phyloP scores from a whole-genome alignment of 2,888 invertebrate species.

The Nipponacmea schrenckii region DNA sequence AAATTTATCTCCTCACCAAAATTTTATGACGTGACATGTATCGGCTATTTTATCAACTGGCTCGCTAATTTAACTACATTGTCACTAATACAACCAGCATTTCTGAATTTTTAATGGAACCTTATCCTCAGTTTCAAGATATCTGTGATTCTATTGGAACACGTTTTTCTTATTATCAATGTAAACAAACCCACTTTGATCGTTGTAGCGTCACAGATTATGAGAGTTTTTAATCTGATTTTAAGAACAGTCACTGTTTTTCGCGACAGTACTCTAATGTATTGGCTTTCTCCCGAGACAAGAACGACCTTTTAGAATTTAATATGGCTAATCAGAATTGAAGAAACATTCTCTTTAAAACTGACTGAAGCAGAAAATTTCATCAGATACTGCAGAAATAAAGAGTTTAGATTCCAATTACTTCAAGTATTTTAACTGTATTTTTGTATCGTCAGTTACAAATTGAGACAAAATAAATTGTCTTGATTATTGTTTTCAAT shows the following conservation, averaged over 20 bases:
- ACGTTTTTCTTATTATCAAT: not conserved
- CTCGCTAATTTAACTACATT: no score
- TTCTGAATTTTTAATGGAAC: no score
- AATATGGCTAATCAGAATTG: no score
- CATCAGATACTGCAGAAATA: not conserved
- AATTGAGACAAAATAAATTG: no score
- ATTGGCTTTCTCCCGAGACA: slow-evolving; percentile 2
- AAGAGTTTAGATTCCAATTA: not conserved
- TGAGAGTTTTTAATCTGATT: not conserved
- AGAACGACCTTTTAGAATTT: not conserved
- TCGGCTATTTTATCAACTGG: no score
- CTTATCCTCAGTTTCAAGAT: no score
- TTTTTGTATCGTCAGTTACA: no score
- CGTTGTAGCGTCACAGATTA: not conserved
- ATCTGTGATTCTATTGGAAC: not conserved
- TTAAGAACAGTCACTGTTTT: not conserved
- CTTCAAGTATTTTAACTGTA: not conserved
- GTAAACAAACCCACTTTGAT: slow-evolving; percentile 1
- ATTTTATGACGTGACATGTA: no score
- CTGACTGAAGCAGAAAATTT: slow-evolving; percentile 3
- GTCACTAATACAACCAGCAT: no score
- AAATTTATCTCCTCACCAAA: no score
- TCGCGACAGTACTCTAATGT: not conserved
- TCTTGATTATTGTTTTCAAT: no score
- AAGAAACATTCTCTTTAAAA: not conserved